These are phyloP conservation scores for Pyralis farinalis DNA, from an alignment of 2,888 invertebrate genomes.

Conservation along the genomic window DNA sequence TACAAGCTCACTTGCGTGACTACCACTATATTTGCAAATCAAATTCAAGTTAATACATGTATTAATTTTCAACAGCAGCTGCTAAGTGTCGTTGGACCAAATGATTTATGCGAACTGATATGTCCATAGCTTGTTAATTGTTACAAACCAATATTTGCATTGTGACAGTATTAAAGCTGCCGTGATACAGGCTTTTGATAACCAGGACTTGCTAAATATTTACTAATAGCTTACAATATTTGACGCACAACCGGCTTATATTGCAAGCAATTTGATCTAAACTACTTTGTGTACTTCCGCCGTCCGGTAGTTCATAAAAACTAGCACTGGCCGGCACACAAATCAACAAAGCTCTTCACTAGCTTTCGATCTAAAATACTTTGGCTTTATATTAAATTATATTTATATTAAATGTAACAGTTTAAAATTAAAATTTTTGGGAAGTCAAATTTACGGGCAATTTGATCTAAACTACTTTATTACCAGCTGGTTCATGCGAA, in stretches of 20 bases:
- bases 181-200: conserved; percentile 13
- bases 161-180: conserved; percentile 30
- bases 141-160: conserved; percentile 38
- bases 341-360: too few species aligned
- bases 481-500: too few species aligned
- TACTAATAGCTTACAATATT: conserved; percentile 3
- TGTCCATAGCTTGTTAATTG: conserved; percentile 39
- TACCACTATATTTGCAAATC: conserved; percentile 59
- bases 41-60: conserved; percentile 49
- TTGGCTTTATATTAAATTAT: too few species aligned
- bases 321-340: too few species aligned
- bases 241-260: not conserved
- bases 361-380: too few species aligned
- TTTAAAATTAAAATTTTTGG: too few species aligned
- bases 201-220: conserved; percentile 2
- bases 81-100: conserved; percentile 39
- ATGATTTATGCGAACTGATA: conserved; percentile 56
- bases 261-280: too few species aligned
- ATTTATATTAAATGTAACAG: too few species aligned
- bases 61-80: conserved; percentile 52
- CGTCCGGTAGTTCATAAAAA: too few species aligned
- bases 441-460: too few species aligned
- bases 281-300: too few species aligned
- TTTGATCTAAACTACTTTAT: too few species aligned
- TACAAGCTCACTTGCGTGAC: conserved; percentile 40